Evolutionary conservation across 2,113 vertebrate species (phyloP).

Genomic region (Nycticryphes semicollaris): DNA sequence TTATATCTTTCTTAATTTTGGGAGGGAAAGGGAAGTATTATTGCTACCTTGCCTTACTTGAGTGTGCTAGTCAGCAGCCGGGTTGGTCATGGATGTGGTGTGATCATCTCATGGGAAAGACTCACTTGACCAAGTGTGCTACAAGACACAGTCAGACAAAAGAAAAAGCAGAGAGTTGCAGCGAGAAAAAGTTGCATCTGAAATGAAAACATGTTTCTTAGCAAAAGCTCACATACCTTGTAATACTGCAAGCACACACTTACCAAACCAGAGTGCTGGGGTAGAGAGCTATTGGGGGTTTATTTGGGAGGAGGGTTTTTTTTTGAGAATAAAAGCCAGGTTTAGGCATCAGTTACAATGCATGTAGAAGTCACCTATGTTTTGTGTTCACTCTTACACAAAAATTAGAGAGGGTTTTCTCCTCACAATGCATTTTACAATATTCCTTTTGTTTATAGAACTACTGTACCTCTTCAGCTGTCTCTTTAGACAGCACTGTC

Average conservation of each 20-base stretch:
- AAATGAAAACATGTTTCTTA: not conserved
- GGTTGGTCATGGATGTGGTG: not conserved
- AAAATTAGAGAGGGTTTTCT: not conserved
- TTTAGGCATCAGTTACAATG: not conserved
- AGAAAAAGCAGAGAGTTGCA: not conserved
- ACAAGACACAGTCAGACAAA: not conserved
- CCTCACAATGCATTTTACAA: not conserved
- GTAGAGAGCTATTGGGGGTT: too few species aligned
- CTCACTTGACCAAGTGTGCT: not conserved
- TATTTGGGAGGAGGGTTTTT: not conserved
- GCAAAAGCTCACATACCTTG: not conserved
- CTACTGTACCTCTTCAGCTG: not conserved
- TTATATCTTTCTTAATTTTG: not conserved
- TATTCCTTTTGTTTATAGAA: not conserved
- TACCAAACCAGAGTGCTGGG: not conserved
- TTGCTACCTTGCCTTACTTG: not conserved
- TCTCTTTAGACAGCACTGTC: not conserved
- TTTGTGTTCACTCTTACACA: not conserved
- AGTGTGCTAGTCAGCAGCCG: accelerated
- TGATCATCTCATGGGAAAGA: not conserved
- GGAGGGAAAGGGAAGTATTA: not conserved
- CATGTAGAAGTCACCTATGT: not conserved
- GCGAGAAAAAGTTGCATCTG: not conserved
- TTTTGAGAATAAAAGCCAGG: not conserved
- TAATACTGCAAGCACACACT: not conserved